phyloP scores from a whole-genome alignment of 2,797 vertebrate genomes.

The Enteromius mattozi region DNA sequence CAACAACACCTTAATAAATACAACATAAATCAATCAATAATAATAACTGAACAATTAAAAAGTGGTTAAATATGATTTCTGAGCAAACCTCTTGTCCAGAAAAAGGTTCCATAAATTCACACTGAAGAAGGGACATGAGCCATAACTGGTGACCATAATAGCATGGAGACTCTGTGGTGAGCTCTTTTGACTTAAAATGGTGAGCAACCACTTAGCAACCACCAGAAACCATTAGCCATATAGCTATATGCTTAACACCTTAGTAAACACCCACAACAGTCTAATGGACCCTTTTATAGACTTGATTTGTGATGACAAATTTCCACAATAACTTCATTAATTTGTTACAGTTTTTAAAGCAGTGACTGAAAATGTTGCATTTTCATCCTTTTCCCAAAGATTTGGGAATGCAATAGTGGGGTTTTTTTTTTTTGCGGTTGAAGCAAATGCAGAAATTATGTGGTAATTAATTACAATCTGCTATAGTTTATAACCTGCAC shows the following conservation, averaged over 20 bases:
- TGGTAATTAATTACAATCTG: background rate
- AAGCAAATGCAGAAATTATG: background rate
- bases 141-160: background rate
- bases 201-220: background rate
- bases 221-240: background rate
- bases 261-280: background rate
- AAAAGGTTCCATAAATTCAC: background rate
- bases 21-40: background rate
- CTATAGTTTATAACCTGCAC: background rate
- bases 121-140: background rate
- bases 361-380: background rate
- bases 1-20: background rate
- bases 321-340: background rate
- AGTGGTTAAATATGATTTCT: background rate
- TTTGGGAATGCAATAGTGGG: background rate
- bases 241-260: background rate
- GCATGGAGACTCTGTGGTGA: background rate
- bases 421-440: background rate
- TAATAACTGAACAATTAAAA: background rate
- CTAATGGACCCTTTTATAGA: constrained; percentile 1
- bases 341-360: background rate
- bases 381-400: background rate
- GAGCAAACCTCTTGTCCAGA: background rate
- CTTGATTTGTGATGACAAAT: background rate
- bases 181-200: background rate